Evolutionary conservation across 2,113 vertebrate genomes (phyloP), one percentile per base, ranked within the genome.

Genomic region (Nibea coibor): DNA sequence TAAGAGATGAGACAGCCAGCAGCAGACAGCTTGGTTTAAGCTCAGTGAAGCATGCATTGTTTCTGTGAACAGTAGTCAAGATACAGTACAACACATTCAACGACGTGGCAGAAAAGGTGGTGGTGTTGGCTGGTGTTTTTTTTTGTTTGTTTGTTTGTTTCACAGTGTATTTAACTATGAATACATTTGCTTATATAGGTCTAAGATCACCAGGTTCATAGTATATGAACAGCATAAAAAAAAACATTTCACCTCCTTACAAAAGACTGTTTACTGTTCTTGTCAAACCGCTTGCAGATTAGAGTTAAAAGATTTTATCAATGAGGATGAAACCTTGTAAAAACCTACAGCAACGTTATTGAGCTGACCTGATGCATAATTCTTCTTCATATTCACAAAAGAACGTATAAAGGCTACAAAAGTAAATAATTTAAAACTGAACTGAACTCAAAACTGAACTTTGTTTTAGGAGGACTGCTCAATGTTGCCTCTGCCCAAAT

Each of bases 381-480:
- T 20, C 20, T 4, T 20, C 7, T 39, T 43, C 24, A 48, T 24
- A 19, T 42, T 42, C 12, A 73, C 20, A 26, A 53, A 59, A 16
- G 3, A 77, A 17, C 50, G 22, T 3, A 57, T 0, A 31, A 45
- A 26, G 2, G 15, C 8, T 3, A 15, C 17, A 39, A 1, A 19
- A 24, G 14, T 2, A 10, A 4, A 1, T 19, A 16, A 15, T 20
- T 15, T 7, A 64, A 53, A 47, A 26, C 11, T 31, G 15, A 63
- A 35, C 57, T n/a, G n/a, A n/a, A n/a, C n/a, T n/a, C n/a, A n/a
- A n/a, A n/a, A n/a, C n/a, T n/a, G n/a, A n/a, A 12, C 70, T 66
- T 86, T 73, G 26, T 71, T 81, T 66, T 26, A 88, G 87, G 72
- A 81, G 71, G 58, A 24, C 43, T 87, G 57, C 4, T 81, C 17